Evolutionary conservation across 1,140 invertebrate species (phyloP), one percentile per base, ranked within the genome.

Genomic region (Thalassaphorura encarpata): DNA sequence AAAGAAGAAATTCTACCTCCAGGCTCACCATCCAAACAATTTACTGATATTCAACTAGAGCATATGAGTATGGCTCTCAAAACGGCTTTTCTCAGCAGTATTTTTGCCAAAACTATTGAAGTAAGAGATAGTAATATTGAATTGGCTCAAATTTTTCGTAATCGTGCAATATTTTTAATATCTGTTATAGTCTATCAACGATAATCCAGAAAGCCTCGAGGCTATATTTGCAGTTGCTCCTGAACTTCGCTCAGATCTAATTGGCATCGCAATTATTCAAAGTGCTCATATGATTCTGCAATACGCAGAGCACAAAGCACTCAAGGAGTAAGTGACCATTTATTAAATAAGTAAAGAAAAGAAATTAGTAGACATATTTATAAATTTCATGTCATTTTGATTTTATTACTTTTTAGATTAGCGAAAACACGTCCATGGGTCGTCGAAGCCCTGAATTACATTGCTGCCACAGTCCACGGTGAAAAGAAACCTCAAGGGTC

Each of bases 391-490:
- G 46, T 49, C 15, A 54, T 36, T 11, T 36, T 36, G 11, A n/a
- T n/a, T 43, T 43, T 42, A 43, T 48, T 50, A 46, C 49, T 24
- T n/a, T 52, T 16, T 42, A 62, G 61, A 18, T 23, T 63, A 2
- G 58, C 57, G 11, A 29, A 26, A 1, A 51, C 29, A 0, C 39
- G 55, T 18, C 62, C 62, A 3, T 64, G 62, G 62, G 50, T 64
- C 19, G 41, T 64, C 19, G 62, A 64, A 47, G 62, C 62, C 3
- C 40, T 64, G 2, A 64, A 56, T 43, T 57, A 42, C 28, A 58
- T 64, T 28, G 33, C 58, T 1, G 61, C 61, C 6, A 40, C 54
- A 1, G 40, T 63, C 21, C 57, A 60, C 31, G 42, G 52, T 8
- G 53, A 60, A 23, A 48, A 52, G 29, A 33, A 19, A 31, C 6